Evolutionary conservation across 2,113 vertebrate species (phyloP), one percentile per base, ranked within the genome.

Genomic region (Alligator mississippiensis): DNA sequence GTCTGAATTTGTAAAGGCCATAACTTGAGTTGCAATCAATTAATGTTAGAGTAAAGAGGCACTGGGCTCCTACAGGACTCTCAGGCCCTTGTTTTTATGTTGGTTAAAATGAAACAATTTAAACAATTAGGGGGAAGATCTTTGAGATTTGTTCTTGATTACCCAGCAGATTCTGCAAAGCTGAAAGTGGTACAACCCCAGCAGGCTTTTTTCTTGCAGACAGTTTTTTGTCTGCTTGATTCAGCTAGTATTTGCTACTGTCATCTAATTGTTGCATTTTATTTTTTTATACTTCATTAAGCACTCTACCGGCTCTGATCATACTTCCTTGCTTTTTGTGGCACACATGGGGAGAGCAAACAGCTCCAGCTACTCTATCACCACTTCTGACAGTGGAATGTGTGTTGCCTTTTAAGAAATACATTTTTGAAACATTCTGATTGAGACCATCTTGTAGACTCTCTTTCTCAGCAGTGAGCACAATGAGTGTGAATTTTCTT

Each of bases 61-160:
- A 9, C 72, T 66, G 18, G 76, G 11, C 77, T 90, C 24, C 61
- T 90, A 66, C 60, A 85, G 80, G 90, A 34, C 87, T 81, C n/a
- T 85, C 68, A 28, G n/a, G n/a, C 57, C 68, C 81, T 27, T 74
- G 55, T 81, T 47, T 89, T 78, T 87, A 59, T 60, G 28, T 70
- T 66, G 82, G 22, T 18, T 76, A 47, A 70, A 90, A 22, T 77
- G 85, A 81, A 89, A 80, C 82, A 1, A 1, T 70, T 86, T n/a
- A 77, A 34, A 58, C 18, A 54, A 87, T 84, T 74, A 84, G 74
- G 70, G 83, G 47, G 34, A 21, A 57, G 61, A 81, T 68, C 68
- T 79, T 77, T 87, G 77, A 77, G 76, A 57, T 96, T 90, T 88
- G 55, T 82, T 90, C 66, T 81, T 82, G 21, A 15, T 54, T 80